Base-by-base conservation (phyloP, 37 sponge, comb jelly and placozoan genomes). In the Spongilla lacustris region DNA sequence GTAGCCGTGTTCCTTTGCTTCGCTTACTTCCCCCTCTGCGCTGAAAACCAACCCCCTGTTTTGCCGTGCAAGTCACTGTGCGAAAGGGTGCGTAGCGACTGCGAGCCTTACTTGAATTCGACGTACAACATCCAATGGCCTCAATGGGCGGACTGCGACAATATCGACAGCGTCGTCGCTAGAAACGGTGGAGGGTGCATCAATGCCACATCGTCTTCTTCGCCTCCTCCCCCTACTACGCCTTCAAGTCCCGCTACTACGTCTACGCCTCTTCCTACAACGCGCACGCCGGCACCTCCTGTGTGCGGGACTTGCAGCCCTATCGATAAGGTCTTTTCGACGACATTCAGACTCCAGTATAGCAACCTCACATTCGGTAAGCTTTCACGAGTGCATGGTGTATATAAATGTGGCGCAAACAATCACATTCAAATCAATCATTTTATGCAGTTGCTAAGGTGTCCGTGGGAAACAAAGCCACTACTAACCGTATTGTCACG, bases 11-110 rank as follows among this genome's bases (percentile, higher is more conserved):
- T 82, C 21, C 41, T 82, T 3, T 82, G 83, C 73, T 29, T 38
- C 46, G 0, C 38, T 2, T 82, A 72, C 73, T 82, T 82, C 35
- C 83, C 83, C 10, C 27, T 28, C 73, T 82, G 83, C 83, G 38
- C 29, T 26, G 50, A 41, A 19, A 37, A 78, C 24, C 35, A 31
- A 19, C 50, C 5, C 14, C 28, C 28, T 1, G 37, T 84, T 12
- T 19, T 33, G 10, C 75, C 75, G 36, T 74, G 75, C 76, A 26
- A 38, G 41, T 75, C 50, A 4, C 28, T 48, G 24, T 81, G 82
- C 71, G 71, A 81, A 35, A 71, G 10, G 17, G 71, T 81, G 27
- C 69, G 38, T 0, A 17, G 58, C 21, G 58, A 58, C 58, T 58
- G 58, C 58, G 58, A 58, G 58, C 58, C 58, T 8, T 58, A 58